phyloP scores from a whole-genome alignment of 2,113 vertebrate genomes.

The Psilopsiagon aymara region DNA sequence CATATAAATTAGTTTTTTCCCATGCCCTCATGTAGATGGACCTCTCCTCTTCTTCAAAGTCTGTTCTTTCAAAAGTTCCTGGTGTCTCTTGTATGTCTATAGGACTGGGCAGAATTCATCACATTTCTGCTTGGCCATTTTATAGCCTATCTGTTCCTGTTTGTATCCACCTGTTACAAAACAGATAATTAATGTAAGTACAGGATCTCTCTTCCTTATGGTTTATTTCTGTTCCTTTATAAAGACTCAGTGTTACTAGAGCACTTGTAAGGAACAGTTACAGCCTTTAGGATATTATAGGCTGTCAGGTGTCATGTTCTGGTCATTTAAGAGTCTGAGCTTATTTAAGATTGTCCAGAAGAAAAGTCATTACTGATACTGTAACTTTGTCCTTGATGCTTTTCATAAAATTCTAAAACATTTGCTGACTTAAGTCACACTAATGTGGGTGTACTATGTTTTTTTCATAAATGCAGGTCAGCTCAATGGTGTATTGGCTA shows the following conservation, averaged over 20 bases:
- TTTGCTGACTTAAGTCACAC: neutral
- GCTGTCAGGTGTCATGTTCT: neutral
- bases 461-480: neutral
- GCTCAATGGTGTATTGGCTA: neutral
- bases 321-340: neutral
- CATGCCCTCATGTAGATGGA: neutral
- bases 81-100: fast-evolving
- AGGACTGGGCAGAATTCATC: neutral
- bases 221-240: neutral
- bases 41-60: neutral
- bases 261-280: neutral
- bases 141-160: neutral
- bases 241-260: neutral
- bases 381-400: neutral
- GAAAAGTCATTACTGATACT: neutral
- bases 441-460: neutral
- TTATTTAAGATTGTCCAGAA: neutral
- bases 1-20: neutral
- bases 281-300: neutral
- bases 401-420: neutral
- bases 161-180: neutral
- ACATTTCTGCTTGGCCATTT: neutral
- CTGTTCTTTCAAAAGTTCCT: neutral
- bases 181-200: neutral
- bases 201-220: neutral